Conservation (phyloP, 2,888 invertebrate species). For the Melieria picta region DNA sequence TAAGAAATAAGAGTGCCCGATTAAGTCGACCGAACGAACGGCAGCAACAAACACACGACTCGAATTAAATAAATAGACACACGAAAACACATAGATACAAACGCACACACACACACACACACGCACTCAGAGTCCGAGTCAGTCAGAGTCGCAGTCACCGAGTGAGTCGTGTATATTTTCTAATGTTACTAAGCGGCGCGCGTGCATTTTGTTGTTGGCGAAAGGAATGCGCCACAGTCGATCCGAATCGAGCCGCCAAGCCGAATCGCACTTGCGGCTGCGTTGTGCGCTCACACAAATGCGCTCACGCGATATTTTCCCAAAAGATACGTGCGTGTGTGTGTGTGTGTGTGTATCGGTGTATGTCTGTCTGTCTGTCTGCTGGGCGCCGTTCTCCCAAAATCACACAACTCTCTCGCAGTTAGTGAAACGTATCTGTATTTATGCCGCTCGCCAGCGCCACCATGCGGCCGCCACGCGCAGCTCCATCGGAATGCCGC, state of each 20-base stretch:
- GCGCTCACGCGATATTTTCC: neutral
- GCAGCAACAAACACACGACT: neutral
- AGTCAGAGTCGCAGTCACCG: neutral
- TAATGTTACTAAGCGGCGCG: neutral
- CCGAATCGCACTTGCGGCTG: slow-evolving; percentile 1
- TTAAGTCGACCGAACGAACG: slow-evolving; percentile 23
- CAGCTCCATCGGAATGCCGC: slow-evolving; percentile 44
- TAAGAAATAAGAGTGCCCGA: slow-evolving; percentile 31
- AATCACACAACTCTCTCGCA: neutral
- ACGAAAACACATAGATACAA: slow-evolving; percentile 15
- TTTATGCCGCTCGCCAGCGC: slow-evolving; percentile 33
- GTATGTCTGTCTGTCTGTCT: too few relatives aligned
- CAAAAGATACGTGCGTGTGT: neutral
- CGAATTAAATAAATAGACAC: slow-evolving; percentile 26
- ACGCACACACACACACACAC: slow-evolving; percentile 19
- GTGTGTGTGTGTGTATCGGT: neutral
- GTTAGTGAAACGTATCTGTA: neutral
- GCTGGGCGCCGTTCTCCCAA: too few relatives aligned
- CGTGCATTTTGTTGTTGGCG: slow-evolving; percentile 50
- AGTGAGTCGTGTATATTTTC: neutral
- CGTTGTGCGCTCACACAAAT: slow-evolving; percentile 9
- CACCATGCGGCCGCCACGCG: slow-evolving; percentile 38
- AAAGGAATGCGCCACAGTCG: slow-evolving; percentile 46
- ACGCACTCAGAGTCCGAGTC: neutral
- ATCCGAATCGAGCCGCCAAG: neutral